These are phyloP conservation scores for Lycocorax pyrrhopterus DNA, from an alignment of 2,113 vertebrate species.

Conservation along the genomic window DNA sequence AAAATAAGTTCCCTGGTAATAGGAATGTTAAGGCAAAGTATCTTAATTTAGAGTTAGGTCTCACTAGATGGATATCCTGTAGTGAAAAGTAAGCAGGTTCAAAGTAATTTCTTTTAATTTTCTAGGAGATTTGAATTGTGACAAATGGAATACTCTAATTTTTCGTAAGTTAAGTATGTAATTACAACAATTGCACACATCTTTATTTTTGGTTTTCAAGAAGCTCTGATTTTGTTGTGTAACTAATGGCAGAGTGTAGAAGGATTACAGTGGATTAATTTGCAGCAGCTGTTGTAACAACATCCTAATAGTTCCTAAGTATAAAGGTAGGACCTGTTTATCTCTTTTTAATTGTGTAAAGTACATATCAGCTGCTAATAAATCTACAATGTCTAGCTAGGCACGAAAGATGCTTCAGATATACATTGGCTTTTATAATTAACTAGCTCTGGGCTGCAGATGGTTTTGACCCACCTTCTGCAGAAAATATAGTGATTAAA, in stretches of 20 bases:
- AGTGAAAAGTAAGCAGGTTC: not conserved
- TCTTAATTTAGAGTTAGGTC: not conserved
- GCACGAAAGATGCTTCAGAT: not conserved
- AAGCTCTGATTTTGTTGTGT: slow-evolving; percentile 15
- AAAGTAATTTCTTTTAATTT: not conserved
- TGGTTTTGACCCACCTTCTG: not conserved
- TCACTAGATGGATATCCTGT: not conserved
- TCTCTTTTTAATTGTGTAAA: slow-evolving; percentile 37
- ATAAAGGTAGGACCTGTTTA: slow-evolving; percentile 40
- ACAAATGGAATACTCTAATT: not conserved
- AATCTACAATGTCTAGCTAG: not conserved
- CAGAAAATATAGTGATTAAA: not conserved
- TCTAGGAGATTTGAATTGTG: not conserved
- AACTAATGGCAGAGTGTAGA: slow-evolving; percentile 34
- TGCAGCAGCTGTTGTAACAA: slow-evolving; percentile 48
- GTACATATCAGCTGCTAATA: slow-evolving; percentile 6
- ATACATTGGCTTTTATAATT: slow-evolving; percentile 27
- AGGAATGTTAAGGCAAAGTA: not conserved
- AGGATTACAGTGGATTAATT: slow-evolving; percentile 57
- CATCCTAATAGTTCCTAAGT: slow-evolving; percentile 43
- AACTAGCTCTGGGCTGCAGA: not conserved
- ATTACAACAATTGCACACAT: slow-evolving; percentile 42
- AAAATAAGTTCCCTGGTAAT: not conserved
- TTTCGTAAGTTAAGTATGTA: slow-evolving; percentile 8
- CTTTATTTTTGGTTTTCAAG: slow-evolving; percentile 49